Conservation (phyloP, 2,888 invertebrate genomes). For the Megastigmus dorsalis region DNA sequence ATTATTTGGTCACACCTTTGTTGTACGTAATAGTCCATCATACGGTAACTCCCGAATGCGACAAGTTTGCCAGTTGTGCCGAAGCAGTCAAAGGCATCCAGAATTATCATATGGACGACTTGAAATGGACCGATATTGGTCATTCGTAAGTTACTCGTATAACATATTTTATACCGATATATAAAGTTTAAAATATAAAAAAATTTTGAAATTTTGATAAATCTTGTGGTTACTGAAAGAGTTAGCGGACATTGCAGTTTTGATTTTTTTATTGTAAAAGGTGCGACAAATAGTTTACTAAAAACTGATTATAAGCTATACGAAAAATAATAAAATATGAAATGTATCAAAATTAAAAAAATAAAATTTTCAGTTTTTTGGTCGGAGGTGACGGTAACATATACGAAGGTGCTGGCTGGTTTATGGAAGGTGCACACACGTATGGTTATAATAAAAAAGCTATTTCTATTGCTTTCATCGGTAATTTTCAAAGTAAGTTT, state of each 20-base stretch:
- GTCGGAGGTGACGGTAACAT: slow-evolving; percentile 81
- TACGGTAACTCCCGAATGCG: slow-evolving; percentile 76
- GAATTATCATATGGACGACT: slow-evolving; percentile 75
- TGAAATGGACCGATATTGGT: slow-evolving; percentile 77
- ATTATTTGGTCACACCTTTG: slow-evolving; percentile 78
- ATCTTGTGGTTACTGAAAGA: neutral
- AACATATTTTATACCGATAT: too few relatives aligned
- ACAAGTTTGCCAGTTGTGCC: slow-evolving; percentile 73
- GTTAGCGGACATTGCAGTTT: too few relatives aligned
- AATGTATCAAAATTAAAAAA: neutral
- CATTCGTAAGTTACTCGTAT: slow-evolving; percentile 79
- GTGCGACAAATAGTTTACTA: neutral
- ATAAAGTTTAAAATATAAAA: too few relatives aligned
- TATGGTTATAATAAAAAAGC: slow-evolving; percentile 78
- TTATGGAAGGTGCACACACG: slow-evolving; percentile 78
- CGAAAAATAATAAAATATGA: slow-evolving; percentile 9
- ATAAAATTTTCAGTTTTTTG: slow-evolving; percentile 74
- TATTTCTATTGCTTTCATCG: slow-evolving; percentile 80
- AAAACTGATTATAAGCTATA: neutral
- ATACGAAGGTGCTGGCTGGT: slow-evolving; percentile 82
- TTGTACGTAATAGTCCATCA: slow-evolving; percentile 78
- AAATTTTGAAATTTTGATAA: too few relatives aligned
- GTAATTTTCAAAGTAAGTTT: slow-evolving; percentile 67
- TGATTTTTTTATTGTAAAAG: too few relatives aligned
- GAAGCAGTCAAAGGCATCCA: slow-evolving; percentile 74